Evolutionary conservation across 1,140 invertebrate species (phyloP).

Genomic region (Brachionus sp.): DNA sequence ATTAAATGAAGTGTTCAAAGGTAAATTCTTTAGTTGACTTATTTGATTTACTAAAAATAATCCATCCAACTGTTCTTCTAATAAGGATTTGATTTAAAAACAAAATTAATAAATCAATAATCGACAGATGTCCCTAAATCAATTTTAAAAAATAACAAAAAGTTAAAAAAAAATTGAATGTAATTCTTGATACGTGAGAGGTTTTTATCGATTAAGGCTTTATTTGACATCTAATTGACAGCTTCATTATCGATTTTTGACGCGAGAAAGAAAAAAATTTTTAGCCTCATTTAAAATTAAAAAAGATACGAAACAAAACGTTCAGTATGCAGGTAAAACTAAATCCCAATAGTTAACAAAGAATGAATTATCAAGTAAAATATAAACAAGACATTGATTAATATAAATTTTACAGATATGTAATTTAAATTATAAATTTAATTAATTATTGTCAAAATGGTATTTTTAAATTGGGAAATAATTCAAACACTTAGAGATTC

Average conservation of each 20-base stretch:
- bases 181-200: not conserved
- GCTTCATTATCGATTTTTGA: conserved; percentile 28
- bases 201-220: not conserved
- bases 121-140: not conserved
- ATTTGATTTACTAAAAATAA: not conserved
- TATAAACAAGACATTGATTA: not conserved
- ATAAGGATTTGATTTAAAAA: not conserved
- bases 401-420: not conserved
- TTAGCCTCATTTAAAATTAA: not conserved
- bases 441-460: not conserved
- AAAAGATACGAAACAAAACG: not conserved
- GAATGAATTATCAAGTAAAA: not conserved
- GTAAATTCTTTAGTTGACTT: not conserved
- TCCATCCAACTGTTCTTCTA: not conserved
- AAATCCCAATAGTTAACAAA: not conserved
- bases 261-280: not conserved
- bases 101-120: not conserved
- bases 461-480: not conserved
- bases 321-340: not conserved
- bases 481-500: not conserved
- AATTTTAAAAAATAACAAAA: not conserved
- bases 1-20: not conserved
- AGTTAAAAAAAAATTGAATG: not conserved
- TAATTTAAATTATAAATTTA: not conserved
- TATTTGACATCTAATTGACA: conserved; percentile 24